Percentiles rank a stretch among this genome's conserved stretches.
phyloP scores from a whole-genome alignment of 2,888 invertebrate species.

The Protonemura montana region DNA sequence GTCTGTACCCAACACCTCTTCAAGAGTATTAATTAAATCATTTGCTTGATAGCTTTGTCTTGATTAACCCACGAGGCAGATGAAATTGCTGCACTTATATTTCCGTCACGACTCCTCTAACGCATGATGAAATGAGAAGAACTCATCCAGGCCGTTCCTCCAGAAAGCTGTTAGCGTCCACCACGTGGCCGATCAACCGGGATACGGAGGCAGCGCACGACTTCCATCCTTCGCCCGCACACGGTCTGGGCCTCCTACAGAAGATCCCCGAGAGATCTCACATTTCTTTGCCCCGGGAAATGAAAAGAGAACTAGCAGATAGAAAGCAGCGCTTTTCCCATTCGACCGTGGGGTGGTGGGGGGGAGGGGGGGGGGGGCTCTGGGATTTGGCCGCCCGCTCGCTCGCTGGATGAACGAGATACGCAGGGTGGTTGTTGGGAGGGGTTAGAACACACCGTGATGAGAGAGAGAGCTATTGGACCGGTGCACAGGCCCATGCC shows the following conservation, averaged over 20 bases:
- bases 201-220: too few species aligned
- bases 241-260: background rate
- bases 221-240: background rate
- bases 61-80: too few species aligned
- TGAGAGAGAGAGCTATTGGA: background rate
- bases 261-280: background rate
- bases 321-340: background rate
- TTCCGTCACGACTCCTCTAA: too few species aligned
- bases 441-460: constrained; percentile 18
- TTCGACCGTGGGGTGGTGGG: background rate
- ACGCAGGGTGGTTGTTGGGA: constrained; percentile 41
- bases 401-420: constrained; percentile 45
- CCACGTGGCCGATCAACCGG: too few species aligned
- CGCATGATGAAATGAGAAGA: too few species aligned
- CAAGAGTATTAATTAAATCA: too few species aligned
- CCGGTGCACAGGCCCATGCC: background rate
- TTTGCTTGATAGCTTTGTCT: too few species aligned
- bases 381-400: background rate
- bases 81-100: too few species aligned
- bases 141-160: too few species aligned
- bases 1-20: too few species aligned
- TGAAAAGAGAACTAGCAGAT: constrained; percentile 38
- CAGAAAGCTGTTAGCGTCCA: too few species aligned
- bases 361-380: background rate
- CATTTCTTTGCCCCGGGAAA: constrained; percentile 31